These are phyloP conservation scores for Scelioninae gen. 2 DNA, from an alignment of 2,888 invertebrate species.

Conservation along the genomic window DNA sequence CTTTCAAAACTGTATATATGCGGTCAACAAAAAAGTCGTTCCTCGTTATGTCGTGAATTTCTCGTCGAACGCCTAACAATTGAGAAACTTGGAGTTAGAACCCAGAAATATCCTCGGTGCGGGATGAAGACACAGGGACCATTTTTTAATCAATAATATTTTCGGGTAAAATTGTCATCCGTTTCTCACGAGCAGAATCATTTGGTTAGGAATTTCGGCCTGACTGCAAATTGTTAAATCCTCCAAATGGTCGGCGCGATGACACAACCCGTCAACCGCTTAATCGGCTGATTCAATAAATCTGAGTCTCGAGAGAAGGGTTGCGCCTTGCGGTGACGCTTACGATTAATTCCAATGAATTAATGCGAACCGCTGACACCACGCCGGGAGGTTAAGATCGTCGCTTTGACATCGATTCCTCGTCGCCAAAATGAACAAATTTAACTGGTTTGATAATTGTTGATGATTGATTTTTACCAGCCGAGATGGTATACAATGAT, in stretches of 20 bases:
- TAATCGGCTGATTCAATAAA: slow-evolving; percentile 75
- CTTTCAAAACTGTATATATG: no score
- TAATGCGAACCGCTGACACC: slow-evolving; percentile 71
- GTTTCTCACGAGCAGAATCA: slow-evolving; percentile 42
- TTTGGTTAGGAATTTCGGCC: slow-evolving; percentile 47
- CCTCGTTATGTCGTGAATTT: no score
- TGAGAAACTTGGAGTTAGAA: no score
- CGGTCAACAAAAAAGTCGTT: no score
- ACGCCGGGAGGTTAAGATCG: slow-evolving; percentile 59
- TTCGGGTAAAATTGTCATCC: not conserved
- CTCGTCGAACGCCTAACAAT: no score
- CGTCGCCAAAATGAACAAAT: slow-evolving; percentile 12
- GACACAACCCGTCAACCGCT: slow-evolving; percentile 71
- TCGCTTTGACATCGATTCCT: slow-evolving; percentile 48
- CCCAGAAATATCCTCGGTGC: no score
- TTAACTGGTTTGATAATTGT: slow-evolving; percentile 17
- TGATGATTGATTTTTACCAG: no score
- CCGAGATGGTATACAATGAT: no score
- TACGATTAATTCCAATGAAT: slow-evolving; percentile 73
- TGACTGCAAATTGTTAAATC: slow-evolving; percentile 52
- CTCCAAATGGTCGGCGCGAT: slow-evolving; percentile 60
- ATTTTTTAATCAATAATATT: no score
- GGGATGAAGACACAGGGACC: no score
- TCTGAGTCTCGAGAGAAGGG: slow-evolving; percentile 70
- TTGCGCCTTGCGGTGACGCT: slow-evolving; percentile 68